Evolutionary conservation across 2,113 vertebrate genomes (phyloP).

Genomic region (Alethe diademata): DNA sequence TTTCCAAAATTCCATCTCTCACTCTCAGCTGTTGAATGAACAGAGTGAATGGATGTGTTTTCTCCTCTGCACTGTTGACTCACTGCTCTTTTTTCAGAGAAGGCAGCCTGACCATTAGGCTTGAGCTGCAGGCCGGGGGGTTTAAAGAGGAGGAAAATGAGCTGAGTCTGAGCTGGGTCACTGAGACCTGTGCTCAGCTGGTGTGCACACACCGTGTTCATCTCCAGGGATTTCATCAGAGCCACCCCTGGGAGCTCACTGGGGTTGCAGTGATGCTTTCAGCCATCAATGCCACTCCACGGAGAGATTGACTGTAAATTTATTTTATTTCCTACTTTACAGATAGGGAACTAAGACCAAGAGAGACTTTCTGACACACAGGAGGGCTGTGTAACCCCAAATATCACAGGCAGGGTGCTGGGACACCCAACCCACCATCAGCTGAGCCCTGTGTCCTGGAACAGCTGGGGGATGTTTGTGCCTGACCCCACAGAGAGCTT

Average conservation of each 20-base stretch:
- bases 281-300: neutral
- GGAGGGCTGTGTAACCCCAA: neutral
- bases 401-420: neutral
- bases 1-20: neutral
- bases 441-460: neutral
- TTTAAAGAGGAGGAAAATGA: neutral
- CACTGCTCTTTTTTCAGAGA: neutral
- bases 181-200: neutral
- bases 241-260: neutral
- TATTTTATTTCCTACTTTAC: neutral
- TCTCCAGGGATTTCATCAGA: neutral
- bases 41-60: neutral
- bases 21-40: neutral
- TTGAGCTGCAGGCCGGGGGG: neutral
- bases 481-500: neutral
- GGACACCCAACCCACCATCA: neutral
- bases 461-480: rapidly evolving
- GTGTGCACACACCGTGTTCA: neutral
- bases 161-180: neutral
- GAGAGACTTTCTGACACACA: neutral
- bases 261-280: neutral
- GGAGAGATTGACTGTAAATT: rapidly evolving
- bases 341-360: neutral
- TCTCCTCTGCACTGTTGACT: neutral
- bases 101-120: neutral